phyloP scores from a whole-genome alignment of 2,797 vertebrate genomes.

The Telmatherina bonti region DNA sequence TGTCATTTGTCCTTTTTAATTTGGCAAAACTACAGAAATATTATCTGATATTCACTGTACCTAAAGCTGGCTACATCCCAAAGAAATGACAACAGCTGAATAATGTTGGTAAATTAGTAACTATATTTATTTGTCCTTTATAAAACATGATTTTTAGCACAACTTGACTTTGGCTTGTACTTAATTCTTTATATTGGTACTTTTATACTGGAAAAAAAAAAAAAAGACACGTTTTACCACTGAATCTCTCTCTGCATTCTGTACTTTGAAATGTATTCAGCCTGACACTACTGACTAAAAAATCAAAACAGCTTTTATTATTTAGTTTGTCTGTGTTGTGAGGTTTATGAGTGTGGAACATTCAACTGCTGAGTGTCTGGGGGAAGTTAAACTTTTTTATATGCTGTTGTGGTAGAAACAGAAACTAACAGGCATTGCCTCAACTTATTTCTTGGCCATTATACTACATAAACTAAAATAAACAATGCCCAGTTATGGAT shows the following conservation, averaged over 20 bases:
- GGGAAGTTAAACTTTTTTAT: neutral
- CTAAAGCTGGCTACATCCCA: neutral
- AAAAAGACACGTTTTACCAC: neutral
- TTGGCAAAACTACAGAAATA: neutral
- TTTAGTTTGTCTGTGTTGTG: slow-evolving; percentile 13
- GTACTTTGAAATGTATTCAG: slow-evolving; percentile 12
- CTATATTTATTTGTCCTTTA: neutral
- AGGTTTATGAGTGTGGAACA: neutral
- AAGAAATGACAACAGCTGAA: neutral
- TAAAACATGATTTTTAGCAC: neutral
- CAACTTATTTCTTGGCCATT: neutral
- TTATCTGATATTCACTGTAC: neutral
- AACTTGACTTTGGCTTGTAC: neutral
- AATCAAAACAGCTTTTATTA: slow-evolving; percentile 11
- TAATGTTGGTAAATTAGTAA: neutral
- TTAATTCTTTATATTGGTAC: neutral
- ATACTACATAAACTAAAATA: neutral
- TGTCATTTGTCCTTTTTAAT: neutral
- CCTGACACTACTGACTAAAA: slow-evolving; percentile 9
- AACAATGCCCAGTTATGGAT: neutral
- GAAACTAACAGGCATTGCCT: slow-evolving; percentile 2
- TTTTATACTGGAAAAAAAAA: neutral
- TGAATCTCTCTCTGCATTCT: neutral
- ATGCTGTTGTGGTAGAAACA: neutral
- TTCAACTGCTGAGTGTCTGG: neutral